Percentiles rank a stretch among this genome's conserved stretches.
These are phyloP conservation scores for Sebastes nivosus DNA, from an alignment of 2,797 vertebrate genomes.

Conservation along the genomic window DNA sequence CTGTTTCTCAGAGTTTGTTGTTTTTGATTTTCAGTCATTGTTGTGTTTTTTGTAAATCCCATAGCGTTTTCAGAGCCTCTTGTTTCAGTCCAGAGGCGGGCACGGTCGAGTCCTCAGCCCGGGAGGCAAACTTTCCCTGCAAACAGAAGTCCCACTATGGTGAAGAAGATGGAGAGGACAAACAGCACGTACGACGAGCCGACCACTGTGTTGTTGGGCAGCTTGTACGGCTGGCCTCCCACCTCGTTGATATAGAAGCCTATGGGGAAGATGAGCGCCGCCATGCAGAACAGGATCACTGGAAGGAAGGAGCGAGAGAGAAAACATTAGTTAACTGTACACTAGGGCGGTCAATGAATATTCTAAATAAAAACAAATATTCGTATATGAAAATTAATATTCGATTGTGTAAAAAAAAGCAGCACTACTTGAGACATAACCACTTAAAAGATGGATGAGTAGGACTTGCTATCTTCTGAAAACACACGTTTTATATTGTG, in stretches of 20 bases:
- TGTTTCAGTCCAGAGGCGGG: slow-evolving; percentile 62
- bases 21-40: slow-evolving; percentile 67
- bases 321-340: slow-evolving; percentile 29
- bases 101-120: slow-evolving; percentile 83
- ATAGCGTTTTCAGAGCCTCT: slow-evolving; percentile 62
- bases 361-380: neutral
- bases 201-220: slow-evolving; percentile 99
- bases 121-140: slow-evolving; percentile 98
- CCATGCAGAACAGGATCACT: slow-evolving; percentile 99
- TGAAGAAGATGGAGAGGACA: slow-evolving; percentile 99
- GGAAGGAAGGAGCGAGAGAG: slow-evolving; percentile 67
- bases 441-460: too few species aligned
- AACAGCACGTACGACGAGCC: slow-evolving; percentile 99
- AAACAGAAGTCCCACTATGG: slow-evolving; percentile 99
- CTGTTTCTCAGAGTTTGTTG: slow-evolving; percentile 65
- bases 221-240: slow-evolving; percentile 98
- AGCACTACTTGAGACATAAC: too few species aligned
- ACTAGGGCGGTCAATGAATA: neutral
- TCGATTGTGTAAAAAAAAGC: too few species aligned
- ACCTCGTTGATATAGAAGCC: slow-evolving; percentile 99
- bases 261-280: slow-evolving; percentile 99
- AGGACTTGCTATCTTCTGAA: too few species aligned
- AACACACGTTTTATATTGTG: too few species aligned
- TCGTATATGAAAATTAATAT: neutral
- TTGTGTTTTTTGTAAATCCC: slow-evolving; percentile 62